Evolutionary conservation across 2,113 vertebrate genomes (phyloP).

Genomic region (Chaetura pelagica): DNA sequence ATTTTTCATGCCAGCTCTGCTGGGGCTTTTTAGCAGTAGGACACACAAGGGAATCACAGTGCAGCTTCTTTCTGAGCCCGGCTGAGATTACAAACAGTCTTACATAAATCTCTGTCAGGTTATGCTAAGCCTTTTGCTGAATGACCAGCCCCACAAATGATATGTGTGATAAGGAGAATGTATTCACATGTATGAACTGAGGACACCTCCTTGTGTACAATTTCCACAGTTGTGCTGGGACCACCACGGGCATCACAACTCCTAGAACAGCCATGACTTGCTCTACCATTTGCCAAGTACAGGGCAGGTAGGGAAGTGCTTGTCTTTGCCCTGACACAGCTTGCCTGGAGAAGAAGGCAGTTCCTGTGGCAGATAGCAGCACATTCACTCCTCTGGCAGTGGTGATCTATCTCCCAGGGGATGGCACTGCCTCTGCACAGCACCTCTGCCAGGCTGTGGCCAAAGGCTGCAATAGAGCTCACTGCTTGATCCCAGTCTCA

Average conservation of each 20-base stretch:
- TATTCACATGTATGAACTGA: not conserved
- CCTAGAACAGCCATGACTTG: rapidly evolving
- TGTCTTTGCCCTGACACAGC: not conserved
- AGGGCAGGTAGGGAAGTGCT: not conserved
- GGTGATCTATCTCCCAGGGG: not conserved
- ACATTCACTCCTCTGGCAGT: not conserved
- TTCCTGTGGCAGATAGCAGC: not conserved
- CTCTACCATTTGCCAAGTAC: not conserved
- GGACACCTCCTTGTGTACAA: not conserved
- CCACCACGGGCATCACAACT: not conserved
- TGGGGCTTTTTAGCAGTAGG: not conserved
- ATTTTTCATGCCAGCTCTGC: not conserved
- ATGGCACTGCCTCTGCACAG: not conserved
- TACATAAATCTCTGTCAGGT: not conserved
- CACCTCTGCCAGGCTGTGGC: not conserved
- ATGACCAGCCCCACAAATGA: rapidly evolving
- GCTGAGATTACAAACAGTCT: not conserved
- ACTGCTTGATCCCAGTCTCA: not conserved
- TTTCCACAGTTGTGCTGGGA: not conserved
- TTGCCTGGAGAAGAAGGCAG: not conserved
- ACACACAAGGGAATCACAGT: not conserved
- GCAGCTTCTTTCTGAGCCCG: not conserved
- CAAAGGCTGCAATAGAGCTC: rapidly evolving
- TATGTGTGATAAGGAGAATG: not conserved
- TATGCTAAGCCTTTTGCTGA: not conserved